These are phyloP conservation scores for Epirrhoe alternata DNA, from an alignment of 2,888 invertebrate genomes.

Conservation along the genomic window DNA sequence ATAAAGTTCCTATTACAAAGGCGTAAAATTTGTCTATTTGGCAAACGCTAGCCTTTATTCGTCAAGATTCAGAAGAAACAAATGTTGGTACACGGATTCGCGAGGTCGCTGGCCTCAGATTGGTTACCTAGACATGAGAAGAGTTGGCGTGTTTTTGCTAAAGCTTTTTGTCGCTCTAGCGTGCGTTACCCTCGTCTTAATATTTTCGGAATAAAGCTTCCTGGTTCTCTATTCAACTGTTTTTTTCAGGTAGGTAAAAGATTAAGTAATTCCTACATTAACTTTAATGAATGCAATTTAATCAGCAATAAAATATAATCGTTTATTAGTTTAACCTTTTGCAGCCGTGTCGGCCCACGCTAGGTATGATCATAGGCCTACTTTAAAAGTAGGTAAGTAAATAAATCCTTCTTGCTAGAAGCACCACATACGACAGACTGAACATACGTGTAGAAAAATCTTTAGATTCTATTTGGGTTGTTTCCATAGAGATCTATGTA, in stretches of 20 bases:
- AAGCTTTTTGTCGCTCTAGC: conserved; percentile 69
- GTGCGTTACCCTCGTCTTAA: conserved; percentile 71
- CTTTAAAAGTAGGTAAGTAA: neutral
- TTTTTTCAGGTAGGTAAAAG: no score
- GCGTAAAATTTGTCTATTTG: conserved; percentile 43
- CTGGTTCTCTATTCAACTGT: conserved; percentile 6
- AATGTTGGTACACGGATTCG: conserved; percentile 64
- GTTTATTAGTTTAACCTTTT: conserved; percentile 35
- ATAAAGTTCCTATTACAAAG: conserved; percentile 41
- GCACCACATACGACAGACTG: no score
- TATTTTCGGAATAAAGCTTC: conserved; percentile 20
- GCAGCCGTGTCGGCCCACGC: conserved; percentile 28
- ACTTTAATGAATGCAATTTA: conserved; percentile 6
- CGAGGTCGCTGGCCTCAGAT: conserved; percentile 75
- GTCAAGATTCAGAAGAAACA: conserved; percentile 49
- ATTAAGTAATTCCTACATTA: no score
- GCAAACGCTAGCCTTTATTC: conserved; percentile 40
- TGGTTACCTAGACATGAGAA: conserved; percentile 66
- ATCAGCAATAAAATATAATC: conserved; percentile 30
- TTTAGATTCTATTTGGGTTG: no score
- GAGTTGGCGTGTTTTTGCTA: conserved; percentile 65
- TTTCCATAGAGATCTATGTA: no score
- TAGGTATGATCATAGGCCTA: conserved; percentile 15
- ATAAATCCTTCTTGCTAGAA: neutral
- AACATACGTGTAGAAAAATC: no score